phyloP scores from a whole-genome alignment of 2,797 vertebrate species.

The Diceros bicornis region DNA sequence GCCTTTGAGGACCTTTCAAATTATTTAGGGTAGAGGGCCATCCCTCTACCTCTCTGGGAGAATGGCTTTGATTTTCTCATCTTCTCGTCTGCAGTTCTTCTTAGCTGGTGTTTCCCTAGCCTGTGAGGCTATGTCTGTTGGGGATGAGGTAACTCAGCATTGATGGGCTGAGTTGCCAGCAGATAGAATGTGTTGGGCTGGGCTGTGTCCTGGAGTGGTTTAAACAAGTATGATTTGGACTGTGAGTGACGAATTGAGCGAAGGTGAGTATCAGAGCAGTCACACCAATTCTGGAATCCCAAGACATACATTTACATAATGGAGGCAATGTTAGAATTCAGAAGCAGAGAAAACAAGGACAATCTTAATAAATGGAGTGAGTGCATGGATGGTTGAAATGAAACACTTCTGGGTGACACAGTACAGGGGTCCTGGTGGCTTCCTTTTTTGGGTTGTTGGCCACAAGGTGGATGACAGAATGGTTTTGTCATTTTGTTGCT shows the following conservation, averaged over 20 bases:
- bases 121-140: not conserved
- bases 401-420: not conserved
- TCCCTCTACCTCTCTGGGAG: not conserved
- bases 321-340: not conserved
- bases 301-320: slow-evolving; percentile 11
- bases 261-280: not conserved
- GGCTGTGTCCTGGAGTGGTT: not conserved
- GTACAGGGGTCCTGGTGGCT: not conserved
- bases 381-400: not conserved
- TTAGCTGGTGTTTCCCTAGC: not conserved
- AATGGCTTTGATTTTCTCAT: not conserved
- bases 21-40: not conserved
- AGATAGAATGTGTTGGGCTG: not conserved
- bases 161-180: not conserved
- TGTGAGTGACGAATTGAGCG: not conserved
- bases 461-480: not conserved
- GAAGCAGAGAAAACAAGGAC: not conserved
- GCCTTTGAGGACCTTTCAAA: not conserved
- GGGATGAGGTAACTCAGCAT: not conserved
- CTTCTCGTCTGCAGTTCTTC: not conserved
- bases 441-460: not conserved
- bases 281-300: not conserved
- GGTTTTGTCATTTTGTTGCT: not conserved
- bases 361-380: not conserved
- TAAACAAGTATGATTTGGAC: not conserved